Base-by-base conservation (phyloP, 2,113 vertebrate genomes). In the Psammodynastes pulverulentus region DNA sequence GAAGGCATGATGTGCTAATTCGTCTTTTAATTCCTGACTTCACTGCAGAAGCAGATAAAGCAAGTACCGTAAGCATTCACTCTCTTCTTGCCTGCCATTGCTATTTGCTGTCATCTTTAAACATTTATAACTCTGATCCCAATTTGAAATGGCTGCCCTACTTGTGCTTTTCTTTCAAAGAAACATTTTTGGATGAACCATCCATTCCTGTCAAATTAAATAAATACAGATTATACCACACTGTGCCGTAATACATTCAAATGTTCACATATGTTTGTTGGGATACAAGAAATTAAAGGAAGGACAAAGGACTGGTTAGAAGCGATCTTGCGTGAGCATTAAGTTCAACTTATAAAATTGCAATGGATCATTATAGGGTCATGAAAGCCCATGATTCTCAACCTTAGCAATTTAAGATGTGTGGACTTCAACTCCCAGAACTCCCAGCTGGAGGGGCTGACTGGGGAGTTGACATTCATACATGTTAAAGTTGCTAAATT, bases 51-150 rank as follows among this genome's bases (percentile, higher is more conserved):
- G 45, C 29, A n/a, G n/a, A 48, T 51, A 49, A 91, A 46, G 67
- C 39, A 91, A 94, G n/a, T n/a, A 49, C 67, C n/a, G n/a, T n/a
- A 92, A 93, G 94, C 46, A 89, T 88, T 24, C 45, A 34, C 5
- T 90, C 13, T n/a, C 7, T 86, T 90, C 39, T 88, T 92, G 48
- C 23, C 53, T 29, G 56, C 24, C 62, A 92, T 93, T 62, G 53
- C 86, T 88, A 84, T 95, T 96, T 95, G 94, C 49, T 94, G 51
- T 72, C 87, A 93, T 85, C 19, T 13, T 48, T 0, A 0, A 49
- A 49, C 89, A 45, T 94, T 95, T 94, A 92, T 89, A 15, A 56
- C 87, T 96, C 94, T 58, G 95, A 94, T 24, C 62, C 89, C 91
- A 87, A 84, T 93, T 92, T 0, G 0, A 94, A 96, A 96, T 95